phyloP scores from a whole-genome alignment of 2,888 invertebrate genomes.

The Nymphalis polychloros region DNA sequence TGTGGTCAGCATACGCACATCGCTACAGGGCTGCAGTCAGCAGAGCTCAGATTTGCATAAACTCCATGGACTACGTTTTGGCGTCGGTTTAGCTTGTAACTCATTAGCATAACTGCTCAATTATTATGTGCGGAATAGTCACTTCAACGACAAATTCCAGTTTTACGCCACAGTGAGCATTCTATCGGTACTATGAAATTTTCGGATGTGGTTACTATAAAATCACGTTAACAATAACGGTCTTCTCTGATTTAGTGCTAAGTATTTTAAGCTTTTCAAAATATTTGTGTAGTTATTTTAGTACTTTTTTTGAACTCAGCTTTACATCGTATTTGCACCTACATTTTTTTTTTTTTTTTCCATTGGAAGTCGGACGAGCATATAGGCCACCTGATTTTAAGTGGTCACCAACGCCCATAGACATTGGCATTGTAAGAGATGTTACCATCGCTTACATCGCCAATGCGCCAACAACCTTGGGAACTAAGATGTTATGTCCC shows the following conservation, averaged over 20 bases:
- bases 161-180: constrained; percentile 23
- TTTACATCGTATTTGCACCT: no score
- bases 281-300: background rate
- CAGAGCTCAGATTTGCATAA: constrained; percentile 67
- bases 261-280: background rate
- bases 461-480: no score
- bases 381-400: no score
- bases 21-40: constrained; percentile 19
- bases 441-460: no score
- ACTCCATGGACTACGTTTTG: constrained; percentile 70
- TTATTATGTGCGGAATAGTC: constrained; percentile 75
- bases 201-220: constrained; percentile 21
- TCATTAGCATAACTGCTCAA: constrained; percentile 80
- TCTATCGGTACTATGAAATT: constrained; percentile 14
- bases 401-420: no score
- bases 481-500: no score
- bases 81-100: constrained; percentile 73
- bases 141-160: constrained; percentile 55
- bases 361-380: no score
- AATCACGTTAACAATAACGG: background rate
- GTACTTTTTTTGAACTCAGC: no score
- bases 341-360: no score
- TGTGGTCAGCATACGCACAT: constrained; percentile 4
- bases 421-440: no score
- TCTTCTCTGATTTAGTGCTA: background rate